Percentiles rank a stretch among this genome's conserved stretches.
phyloP scores from a whole-genome alignment of 1,140 invertebrate species.

The Hyles euphorbiae region DNA sequence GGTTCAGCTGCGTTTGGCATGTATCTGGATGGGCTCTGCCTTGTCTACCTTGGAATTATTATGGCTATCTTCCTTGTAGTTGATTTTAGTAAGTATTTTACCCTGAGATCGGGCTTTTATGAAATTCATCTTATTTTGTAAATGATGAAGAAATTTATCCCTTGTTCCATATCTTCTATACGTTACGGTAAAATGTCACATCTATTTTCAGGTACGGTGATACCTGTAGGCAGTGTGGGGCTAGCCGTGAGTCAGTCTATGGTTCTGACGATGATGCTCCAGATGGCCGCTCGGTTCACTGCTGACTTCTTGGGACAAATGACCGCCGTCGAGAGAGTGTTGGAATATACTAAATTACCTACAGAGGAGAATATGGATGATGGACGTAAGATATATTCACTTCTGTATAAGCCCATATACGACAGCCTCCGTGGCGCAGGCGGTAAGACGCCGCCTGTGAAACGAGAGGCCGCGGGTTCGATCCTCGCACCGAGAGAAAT shows the following conservation, averaged over 20 bases:
- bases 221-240: conserved; percentile 79
- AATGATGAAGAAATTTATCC: too few species aligned
- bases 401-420: background rate
- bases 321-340: conserved; percentile 88
- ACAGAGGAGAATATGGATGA: conserved; percentile 76
- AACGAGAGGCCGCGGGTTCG: too few species aligned
- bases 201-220: conserved; percentile 27
- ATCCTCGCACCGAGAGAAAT: too few species aligned
- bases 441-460: too few species aligned
- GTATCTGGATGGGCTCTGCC: conserved; percentile 55
- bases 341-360: conserved; percentile 83
- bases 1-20: conserved; percentile 55
- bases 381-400: conserved; percentile 43
- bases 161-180: too few species aligned
- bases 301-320: conserved; percentile 89
- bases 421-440: too few species aligned
- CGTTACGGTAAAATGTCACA: too few species aligned
- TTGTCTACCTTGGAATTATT: conserved; percentile 52
- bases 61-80: conserved; percentile 52
- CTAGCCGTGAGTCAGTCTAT: conserved; percentile 87
- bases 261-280: conserved; percentile 87
- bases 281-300: conserved; percentile 88
- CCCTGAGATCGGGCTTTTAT: too few species aligned
- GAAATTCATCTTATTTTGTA: too few species aligned
- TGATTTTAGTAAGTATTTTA: conserved; percentile 53